Evolutionary conservation across 1,140 invertebrate species (phyloP), one percentile per base, ranked within the genome.

Genomic region (Drosophila murphyi): DNA sequence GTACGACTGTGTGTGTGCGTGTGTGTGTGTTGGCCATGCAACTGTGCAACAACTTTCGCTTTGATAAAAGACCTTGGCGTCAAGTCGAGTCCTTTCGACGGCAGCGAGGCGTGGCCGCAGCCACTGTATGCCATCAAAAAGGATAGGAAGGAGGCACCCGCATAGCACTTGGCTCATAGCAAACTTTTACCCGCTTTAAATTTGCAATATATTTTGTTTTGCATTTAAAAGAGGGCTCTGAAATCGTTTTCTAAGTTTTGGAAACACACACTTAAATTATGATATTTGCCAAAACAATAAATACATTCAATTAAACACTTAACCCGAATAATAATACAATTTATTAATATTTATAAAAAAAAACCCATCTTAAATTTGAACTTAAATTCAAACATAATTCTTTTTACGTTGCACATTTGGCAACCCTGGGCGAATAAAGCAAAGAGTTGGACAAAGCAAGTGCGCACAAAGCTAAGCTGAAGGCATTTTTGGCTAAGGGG

Each of bases 51-150:
- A 87, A 86, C 82, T 86, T 86, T 87, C 67, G 82, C 82, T 86
- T 87, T 86, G 82, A 86, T 86, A 86, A 87, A 86, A 63, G 82
- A 86, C 82, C 82, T 86, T 86, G 82, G 82, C 82, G 82, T 78
- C 78, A 71, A 85, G 78, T 81, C 71, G 71, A 82, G 82, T 86
- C 82, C 82, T 86, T 87, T 87, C 71, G 67, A 63, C 71, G 78
- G 82, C 82, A 86, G 39, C 78, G 65, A 80, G 82, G 82, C 82
- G 64, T 87, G 67, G 56, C 73, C 60, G 52, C 52, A 67, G 72
- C 20, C 20, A 20, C 20, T 35, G 73, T 64, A 69, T 76, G 62
- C 39, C 63, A 72, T 51, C 35, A 72, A 64, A 71, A 72, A 43
- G 39, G 39, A 59, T 50, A 68, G 45, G 5, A 20, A 35, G 8